Conservation (phyloP, 2,888 invertebrate genomes). For the Eupithecia pulchellata region DNA sequence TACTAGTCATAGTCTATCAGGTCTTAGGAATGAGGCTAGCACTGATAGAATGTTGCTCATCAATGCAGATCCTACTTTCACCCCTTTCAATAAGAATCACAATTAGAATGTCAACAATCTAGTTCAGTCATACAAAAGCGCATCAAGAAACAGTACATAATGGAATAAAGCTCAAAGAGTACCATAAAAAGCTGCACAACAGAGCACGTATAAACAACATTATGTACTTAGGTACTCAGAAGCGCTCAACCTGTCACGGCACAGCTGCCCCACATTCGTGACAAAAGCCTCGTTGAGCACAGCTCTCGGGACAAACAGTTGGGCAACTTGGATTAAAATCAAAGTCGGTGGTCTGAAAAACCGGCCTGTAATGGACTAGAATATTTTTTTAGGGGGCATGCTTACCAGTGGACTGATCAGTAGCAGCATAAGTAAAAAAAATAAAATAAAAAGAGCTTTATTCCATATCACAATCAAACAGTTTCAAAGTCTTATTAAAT, state of each 20-base stretch:
- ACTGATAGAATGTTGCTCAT: neutral
- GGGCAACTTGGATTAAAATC: neutral
- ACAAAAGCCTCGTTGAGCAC: slow-evolving; percentile 50
- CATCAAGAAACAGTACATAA: slow-evolving; percentile 3
- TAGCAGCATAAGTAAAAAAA: neutral
- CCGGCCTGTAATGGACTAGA: neutral
- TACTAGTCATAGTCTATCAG: neutral
- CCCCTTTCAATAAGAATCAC: slow-evolving; percentile 6
- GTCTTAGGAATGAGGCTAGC: neutral
- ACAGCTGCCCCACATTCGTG: slow-evolving; percentile 58
- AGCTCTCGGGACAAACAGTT: slow-evolving; percentile 12
- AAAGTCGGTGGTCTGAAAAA: neutral
- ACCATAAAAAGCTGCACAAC: slow-evolving; percentile 18
- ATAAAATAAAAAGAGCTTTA: neutral
- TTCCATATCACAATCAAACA: neutral
- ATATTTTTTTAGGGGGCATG: neutral
- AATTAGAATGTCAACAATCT: neutral
- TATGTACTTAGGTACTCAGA: slow-evolving; percentile 33
- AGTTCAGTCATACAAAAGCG: slow-evolving; percentile 5
- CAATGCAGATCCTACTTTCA: neutral
- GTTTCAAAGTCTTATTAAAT: too few relatives aligned
- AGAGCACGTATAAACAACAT: slow-evolving; percentile 39
- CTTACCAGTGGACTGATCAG: neutral
- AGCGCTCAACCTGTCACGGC: slow-evolving; percentile 43
- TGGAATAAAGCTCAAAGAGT: slow-evolving; percentile 16